phyloP scores from a whole-genome alignment of 2,797 vertebrate genomes.

The Lophotriccus pileatus region DNA sequence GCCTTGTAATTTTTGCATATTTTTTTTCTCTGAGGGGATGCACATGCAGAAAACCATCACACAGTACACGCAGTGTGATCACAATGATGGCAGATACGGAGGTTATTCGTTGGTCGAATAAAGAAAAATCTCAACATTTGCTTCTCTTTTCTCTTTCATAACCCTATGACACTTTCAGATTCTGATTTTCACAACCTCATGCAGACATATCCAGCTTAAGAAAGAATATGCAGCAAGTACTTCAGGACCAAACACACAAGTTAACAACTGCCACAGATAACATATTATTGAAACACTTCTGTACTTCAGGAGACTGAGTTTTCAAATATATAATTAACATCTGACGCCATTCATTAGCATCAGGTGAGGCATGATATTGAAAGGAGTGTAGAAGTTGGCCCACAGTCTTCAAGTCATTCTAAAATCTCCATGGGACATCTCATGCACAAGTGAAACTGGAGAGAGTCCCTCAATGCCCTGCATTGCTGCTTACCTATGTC shows the following conservation, averaged over 20 bases:
- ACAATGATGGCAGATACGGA: neutral
- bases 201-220: neutral
- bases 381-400: neutral
- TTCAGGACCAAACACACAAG: neutral
- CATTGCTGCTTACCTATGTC: neutral
- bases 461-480: neutral
- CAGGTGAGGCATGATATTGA: neutral
- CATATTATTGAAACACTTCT: neutral
- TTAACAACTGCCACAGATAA: neutral
- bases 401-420: rapidly evolving
- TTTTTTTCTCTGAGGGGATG: neutral
- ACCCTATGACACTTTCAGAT: neutral
- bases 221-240: neutral
- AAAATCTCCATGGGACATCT: rapidly evolving
- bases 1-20: neutral
- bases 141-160: neutral
- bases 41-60: neutral
- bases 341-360: neutral
- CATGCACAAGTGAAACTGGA: neutral
- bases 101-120: neutral
- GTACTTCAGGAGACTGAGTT: neutral
- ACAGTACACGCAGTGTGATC: neutral
- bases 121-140: neutral
- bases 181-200: neutral
- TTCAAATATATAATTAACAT: neutral